phyloP scores from a whole-genome alignment of 2,797 vertebrate species.

The Merluccius polli region DNA sequence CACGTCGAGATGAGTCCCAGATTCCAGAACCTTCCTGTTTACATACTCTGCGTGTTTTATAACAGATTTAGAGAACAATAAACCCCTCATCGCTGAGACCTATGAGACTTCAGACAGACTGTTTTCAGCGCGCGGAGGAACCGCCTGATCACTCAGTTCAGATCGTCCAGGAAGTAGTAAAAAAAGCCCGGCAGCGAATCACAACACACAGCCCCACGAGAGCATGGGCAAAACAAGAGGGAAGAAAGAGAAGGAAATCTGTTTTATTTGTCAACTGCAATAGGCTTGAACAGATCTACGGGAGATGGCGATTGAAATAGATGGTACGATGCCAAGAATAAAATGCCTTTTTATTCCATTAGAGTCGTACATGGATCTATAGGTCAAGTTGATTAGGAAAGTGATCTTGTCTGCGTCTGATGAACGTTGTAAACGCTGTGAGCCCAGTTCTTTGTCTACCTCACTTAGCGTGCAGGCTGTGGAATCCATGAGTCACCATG shows the following conservation, averaged over 20 bases:
- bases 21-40: neutral
- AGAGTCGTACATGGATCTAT: neutral
- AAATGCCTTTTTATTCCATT: neutral
- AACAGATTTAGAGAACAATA: neutral
- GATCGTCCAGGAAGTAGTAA: neutral
- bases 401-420: neutral
- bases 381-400: constrained; percentile 1
- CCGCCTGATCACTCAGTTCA: neutral
- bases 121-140: neutral
- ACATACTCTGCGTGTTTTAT: neutral
- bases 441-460: neutral
- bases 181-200: neutral
- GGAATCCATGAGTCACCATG: neutral
- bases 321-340: neutral
- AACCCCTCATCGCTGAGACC: neutral
- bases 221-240: too few species aligned
- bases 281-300: neutral
- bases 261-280: neutral
- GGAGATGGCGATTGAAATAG: neutral
- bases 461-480: neutral
- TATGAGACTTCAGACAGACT: neutral
- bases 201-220: neutral
- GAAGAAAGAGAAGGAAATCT: neutral
- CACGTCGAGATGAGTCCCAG: too few species aligned
- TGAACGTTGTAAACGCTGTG: neutral